phyloP scores from a whole-genome alignment of 1,140 invertebrate genomes.

The Eriocheir sinensis region DNA sequence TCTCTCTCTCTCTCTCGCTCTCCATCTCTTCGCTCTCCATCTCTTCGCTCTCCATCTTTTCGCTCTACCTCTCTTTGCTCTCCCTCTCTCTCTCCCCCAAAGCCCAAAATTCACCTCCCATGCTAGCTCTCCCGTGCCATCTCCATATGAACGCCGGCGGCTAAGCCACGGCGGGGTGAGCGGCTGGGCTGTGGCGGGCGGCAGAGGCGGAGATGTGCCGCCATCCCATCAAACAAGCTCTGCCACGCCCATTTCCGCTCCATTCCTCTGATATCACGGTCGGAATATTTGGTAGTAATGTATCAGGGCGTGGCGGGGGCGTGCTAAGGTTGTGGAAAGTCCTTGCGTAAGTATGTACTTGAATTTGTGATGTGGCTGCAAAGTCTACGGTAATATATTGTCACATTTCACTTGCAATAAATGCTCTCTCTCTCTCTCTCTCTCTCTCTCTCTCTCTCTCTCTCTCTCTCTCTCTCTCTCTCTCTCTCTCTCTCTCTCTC shows the following conservation, averaged over 20 bases:
- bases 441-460: too few relatives aligned
- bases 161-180: not conserved
- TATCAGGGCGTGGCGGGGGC: not conserved
- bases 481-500: too few relatives aligned
- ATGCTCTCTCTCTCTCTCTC: too few relatives aligned
- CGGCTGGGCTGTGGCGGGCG: not conserved
- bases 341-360: not conserved
- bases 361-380: not conserved
- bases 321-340: not conserved
- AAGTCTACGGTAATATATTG: not conserved
- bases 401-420: not conserved
- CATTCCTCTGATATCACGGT: not conserved
- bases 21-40: not conserved
- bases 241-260: not conserved
- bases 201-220: not conserved
- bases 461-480: too few relatives aligned
- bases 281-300: not conserved
- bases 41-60: not conserved
- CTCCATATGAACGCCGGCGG: not conserved
- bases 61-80: not conserved
- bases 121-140: not conserved
- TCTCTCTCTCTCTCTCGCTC: not conserved
- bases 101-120: not conserved
- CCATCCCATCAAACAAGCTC: not conserved
- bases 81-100: not conserved